Percentiles rank a stretch among this genome's conserved stretches.
phyloP scores from a whole-genome alignment of 2,113 vertebrate genomes.

The Lanius collurio region DNA sequence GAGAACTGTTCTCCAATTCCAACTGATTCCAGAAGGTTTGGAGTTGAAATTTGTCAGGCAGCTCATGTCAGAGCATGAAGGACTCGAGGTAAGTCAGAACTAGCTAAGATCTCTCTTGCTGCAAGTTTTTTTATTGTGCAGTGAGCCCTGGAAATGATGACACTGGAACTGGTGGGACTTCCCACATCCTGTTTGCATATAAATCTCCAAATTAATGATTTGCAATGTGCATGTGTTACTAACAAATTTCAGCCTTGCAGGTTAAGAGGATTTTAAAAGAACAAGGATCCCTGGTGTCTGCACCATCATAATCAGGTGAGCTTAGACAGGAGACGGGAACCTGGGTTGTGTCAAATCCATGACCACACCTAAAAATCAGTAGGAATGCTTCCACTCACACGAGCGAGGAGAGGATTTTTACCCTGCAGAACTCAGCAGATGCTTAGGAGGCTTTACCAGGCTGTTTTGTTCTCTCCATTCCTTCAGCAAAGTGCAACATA shows the following conservation, averaged over 20 bases:
- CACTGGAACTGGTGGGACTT: neutral
- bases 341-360: neutral
- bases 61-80: neutral
- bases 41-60: neutral
- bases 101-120: neutral
- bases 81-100: fast-evolving
- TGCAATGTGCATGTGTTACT: neutral
- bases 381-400: neutral
- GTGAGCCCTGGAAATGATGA: neutral
- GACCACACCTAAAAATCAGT: neutral
- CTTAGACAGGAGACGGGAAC: neutral
- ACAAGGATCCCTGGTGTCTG: fast-evolving
- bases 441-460: neutral
- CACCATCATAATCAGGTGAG: fast-evolving
- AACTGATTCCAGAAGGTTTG: neutral
- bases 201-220: neutral
- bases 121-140: neutral
- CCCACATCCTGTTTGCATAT: too few species aligned
- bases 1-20: neutral
- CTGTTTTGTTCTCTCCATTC: neutral
- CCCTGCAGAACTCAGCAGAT: neutral
- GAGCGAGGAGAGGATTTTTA: neutral
- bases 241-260: neutral
- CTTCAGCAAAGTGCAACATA: neutral
- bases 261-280: neutral